Evolutionary conservation across 2,797 vertebrate genomes (phyloP).

Genomic region (Tangara arthus): DNA sequence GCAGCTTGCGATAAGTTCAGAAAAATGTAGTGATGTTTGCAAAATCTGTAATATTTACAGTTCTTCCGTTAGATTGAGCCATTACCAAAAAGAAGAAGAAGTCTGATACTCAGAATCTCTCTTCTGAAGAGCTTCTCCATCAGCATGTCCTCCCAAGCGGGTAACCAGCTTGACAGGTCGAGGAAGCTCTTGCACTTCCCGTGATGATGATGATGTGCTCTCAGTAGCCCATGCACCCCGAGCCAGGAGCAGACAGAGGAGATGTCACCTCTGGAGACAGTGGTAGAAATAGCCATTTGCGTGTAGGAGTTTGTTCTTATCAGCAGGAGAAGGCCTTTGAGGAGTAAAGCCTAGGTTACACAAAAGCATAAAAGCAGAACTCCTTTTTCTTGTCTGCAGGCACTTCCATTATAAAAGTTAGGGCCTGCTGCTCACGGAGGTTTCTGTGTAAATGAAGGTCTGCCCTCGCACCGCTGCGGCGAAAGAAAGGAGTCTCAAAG

Average conservation of each 20-base stretch:
- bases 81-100: background rate
- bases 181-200: background rate
- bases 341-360: constrained; percentile 10
- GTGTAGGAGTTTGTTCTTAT: background rate
- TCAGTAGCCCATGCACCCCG: background rate
- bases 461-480: accelerated
- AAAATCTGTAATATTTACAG: background rate
- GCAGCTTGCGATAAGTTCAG: background rate
- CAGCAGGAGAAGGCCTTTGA: background rate
- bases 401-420: background rate
- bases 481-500: constrained; percentile 3
- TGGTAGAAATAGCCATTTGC: constrained; percentile 17
- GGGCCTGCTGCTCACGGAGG: background rate
- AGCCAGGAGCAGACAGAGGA: background rate
- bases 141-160: background rate
- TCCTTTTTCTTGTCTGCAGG: background rate
- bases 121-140: background rate
- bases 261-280: background rate
- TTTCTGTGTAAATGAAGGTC: background rate
- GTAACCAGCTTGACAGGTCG: background rate
- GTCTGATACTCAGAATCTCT: background rate
- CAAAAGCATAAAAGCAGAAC: constrained; percentile 24
- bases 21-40: background rate
- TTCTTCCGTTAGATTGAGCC: background rate
- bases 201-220: accelerated